These are phyloP conservation scores for Trematomus loennbergii DNA, from an alignment of 2,113 vertebrate genomes.

Conservation along the genomic window DNA sequence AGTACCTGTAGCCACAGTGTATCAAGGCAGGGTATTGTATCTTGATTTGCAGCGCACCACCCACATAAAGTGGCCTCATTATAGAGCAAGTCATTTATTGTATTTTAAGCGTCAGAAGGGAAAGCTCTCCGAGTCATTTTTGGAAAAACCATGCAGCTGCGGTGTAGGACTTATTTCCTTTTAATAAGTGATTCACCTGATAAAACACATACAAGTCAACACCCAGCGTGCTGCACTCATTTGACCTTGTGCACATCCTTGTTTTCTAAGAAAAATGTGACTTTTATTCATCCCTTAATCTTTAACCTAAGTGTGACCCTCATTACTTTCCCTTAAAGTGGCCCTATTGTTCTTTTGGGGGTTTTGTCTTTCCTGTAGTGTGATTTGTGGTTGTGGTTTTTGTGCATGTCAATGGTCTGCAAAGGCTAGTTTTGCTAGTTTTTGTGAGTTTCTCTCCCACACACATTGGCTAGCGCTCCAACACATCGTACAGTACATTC, in stretches of 20 bases:
- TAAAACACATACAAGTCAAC: slow-evolving; percentile 30
- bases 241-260: slow-evolving; percentile 27
- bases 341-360: too few species aligned
- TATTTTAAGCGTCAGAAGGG: slow-evolving; percentile 40
- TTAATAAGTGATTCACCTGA: slow-evolving; percentile 18
- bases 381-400: too few species aligned
- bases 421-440: too few species aligned
- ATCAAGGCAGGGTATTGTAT: slow-evolving; percentile 57
- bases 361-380: too few species aligned
- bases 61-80: slow-evolving; percentile 66
- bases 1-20: slow-evolving; percentile 32
- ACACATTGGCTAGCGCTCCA: too few species aligned
- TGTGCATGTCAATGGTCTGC: too few species aligned
- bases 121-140: slow-evolving; percentile 13
- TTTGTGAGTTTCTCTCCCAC: too few species aligned
- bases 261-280: not conserved
- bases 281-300: slow-evolving; percentile 39
- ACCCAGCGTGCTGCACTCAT: not conserved
- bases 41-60: slow-evolving; percentile 39
- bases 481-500: too few species aligned
- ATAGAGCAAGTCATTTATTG: slow-evolving; percentile 46
- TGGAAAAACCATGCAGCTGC: slow-evolving; percentile 16
- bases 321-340: slow-evolving; percentile 7
- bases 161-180: not conserved
- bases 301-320: slow-evolving; percentile 46